Base-by-base conservation (phyloP, 2,113 vertebrate genomes). In the Tyto alba region DNA sequence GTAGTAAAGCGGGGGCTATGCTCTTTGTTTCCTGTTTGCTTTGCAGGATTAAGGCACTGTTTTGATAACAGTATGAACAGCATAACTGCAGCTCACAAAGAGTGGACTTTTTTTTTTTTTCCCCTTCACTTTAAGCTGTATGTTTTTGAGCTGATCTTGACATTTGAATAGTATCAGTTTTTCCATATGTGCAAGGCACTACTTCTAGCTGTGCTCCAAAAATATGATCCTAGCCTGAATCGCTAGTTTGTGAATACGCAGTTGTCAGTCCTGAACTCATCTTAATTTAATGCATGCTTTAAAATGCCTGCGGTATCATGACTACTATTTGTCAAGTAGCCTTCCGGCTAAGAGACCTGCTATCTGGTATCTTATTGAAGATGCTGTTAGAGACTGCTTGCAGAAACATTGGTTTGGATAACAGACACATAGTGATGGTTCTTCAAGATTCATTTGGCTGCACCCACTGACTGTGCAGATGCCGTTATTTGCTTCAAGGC, bases 1-100 rank as follows among this genome's bases (percentile, higher is more conserved):
- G 34, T 76, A 59, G 75, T 66, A 21, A 68, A 88, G 90, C 50
- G 4, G 36, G 69, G 84, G 77, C 76, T 95, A 30, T 72, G 93
- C 47, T 86, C 66, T 97, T 97, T 91, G 97, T 97, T 98, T 97
- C 95, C 91, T 89, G 87, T 95, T 97, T 88, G 87, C 62, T 85
- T 95, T 88, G 81, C 86, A 62, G 85, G 76, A 78, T 94, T 96
- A 95, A 73, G 83, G 86, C 55, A 45, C 69, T 96, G 77, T 96
- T 92, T 97, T 96, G 87, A 71, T 92, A 95, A 92, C 90, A 96
- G 69, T 55, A 67, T 66, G 88, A 72, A 36, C 64, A 84, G 82
- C 56, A 16, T 84, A 80, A 93, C 78, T 95, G 91, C 87, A 85
- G 69, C 56, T 96, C 47, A 72, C 67, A 86, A 64, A 68, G 69